Conservation (phyloP, 1,140 invertebrate genomes). For the Drosophila melanogaster region DNA sequence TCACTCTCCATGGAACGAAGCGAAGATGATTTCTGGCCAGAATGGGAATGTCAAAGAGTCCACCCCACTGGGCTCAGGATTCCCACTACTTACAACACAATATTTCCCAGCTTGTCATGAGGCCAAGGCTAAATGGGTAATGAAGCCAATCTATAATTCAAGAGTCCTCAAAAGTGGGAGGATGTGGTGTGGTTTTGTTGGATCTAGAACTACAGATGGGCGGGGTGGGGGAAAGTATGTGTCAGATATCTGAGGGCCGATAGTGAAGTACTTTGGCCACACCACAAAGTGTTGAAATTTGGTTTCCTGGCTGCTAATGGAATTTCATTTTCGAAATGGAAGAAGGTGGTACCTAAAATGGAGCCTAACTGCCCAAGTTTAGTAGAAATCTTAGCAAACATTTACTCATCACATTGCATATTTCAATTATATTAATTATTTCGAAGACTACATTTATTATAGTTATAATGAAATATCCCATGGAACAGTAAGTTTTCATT, state of each 20-base stretch:
- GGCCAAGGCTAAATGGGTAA: slow-evolving; percentile 67
- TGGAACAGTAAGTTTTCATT: too few species aligned
- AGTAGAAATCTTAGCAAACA: too few species aligned
- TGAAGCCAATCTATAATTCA: slow-evolving; percentile 70
- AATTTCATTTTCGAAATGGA: slow-evolving; percentile 16
- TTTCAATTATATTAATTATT: not conserved
- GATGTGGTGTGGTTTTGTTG: slow-evolving; percentile 35
- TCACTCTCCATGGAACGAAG: slow-evolving; percentile 26
- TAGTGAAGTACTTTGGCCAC: slow-evolving; percentile 11
- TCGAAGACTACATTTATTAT: not conserved
- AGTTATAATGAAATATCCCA: not conserved
- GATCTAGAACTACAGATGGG: not conserved
- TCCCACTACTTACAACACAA: slow-evolving; percentile 41
- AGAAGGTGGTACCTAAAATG: not conserved
- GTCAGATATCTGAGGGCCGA: slow-evolving; percentile 12
- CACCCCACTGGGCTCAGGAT: slow-evolving; percentile 1
- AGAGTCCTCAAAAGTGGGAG: slow-evolving; percentile 25
- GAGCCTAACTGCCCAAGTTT: not conserved
- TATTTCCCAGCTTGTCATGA: slow-evolving; percentile 69
- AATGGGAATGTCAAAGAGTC: slow-evolving; percentile 17
- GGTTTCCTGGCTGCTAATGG: slow-evolving; percentile 8
- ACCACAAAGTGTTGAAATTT: slow-evolving; percentile 36
- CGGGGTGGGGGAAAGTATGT: slow-evolving; percentile 4
- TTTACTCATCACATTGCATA: too few species aligned
- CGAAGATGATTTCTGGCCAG: slow-evolving; percentile 7